phyloP scores from a whole-genome alignment of 1,140 invertebrate genomes.

The Bombus cullumanus region DNA sequence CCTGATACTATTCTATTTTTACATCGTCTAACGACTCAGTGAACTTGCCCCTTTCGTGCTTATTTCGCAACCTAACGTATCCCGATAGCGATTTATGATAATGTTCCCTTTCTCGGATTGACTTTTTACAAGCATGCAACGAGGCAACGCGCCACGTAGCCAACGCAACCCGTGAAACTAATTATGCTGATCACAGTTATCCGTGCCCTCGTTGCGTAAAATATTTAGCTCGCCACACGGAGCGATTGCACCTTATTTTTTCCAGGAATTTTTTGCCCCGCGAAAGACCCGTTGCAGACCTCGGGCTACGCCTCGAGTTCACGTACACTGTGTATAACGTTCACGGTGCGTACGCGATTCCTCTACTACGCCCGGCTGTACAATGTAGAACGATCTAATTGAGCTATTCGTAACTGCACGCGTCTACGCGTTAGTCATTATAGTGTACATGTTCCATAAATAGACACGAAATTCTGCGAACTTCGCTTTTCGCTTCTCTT shows the following conservation, averaged over 20 bases:
- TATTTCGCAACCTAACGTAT: slow-evolving; percentile 22
- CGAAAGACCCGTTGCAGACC: background rate
- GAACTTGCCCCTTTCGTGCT: slow-evolving; percentile 10
- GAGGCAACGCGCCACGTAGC: background rate
- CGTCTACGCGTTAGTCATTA: slow-evolving; percentile 2
- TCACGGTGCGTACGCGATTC: background rate
- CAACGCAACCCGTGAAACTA: background rate
- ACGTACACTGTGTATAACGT: background rate
- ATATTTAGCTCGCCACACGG: slow-evolving; percentile 32
- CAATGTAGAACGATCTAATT: slow-evolving; percentile 28
- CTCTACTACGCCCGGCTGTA: background rate
- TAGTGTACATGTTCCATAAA: background rate
- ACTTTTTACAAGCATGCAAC: slow-evolving; percentile 20
- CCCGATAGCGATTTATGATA: slow-evolving; percentile 41
- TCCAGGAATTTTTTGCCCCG: background rate
- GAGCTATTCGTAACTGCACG: slow-evolving; percentile 1
- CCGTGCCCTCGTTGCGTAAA: slow-evolving; percentile 44
- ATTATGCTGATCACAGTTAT: slow-evolving; percentile 42
- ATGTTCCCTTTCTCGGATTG: slow-evolving; percentile 36
- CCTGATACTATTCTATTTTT: background rate
- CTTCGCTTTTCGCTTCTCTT: background rate
- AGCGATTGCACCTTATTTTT: slow-evolving; percentile 25
- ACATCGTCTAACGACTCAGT: background rate
- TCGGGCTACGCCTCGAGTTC: slow-evolving; percentile 21
- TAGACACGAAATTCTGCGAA: background rate